Percentiles rank a stretch among this genome's conserved stretches.
Conservation (phyloP, 2,888 invertebrate species). For the Eilema griseolum region DNA sequence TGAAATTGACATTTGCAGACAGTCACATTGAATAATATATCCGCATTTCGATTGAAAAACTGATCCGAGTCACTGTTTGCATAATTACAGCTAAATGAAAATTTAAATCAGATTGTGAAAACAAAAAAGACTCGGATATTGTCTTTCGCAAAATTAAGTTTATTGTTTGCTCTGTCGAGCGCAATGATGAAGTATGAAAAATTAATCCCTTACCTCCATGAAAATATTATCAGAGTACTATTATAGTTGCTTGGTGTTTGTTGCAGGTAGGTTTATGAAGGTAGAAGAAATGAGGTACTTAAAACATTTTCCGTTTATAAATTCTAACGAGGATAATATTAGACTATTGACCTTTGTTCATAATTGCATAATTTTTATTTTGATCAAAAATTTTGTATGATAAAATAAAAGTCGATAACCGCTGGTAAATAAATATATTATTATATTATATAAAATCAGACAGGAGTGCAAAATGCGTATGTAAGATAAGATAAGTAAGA, state of each 20-base stretch:
- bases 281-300: too few relatives aligned
- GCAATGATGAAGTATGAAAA: conserved; percentile 49
- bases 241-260: not conserved
- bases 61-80: conserved; percentile 13
- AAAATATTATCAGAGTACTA: conserved; percentile 30
- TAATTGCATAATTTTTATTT: too few relatives aligned
- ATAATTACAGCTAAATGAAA: conserved; percentile 19
- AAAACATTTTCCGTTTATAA: too few relatives aligned
- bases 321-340: too few relatives aligned
- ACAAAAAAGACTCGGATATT: conserved; percentile 24
- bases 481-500: too few relatives aligned
- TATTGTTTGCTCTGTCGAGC: conserved; percentile 45
- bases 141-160: conserved; percentile 44
- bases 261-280: not conserved
- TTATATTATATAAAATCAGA: too few relatives aligned
- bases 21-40: conserved; percentile 11
- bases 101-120: conserved; percentile 14
- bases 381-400: too few relatives aligned
- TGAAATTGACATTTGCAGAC: conserved; percentile 11
- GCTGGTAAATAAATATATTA: too few relatives aligned
- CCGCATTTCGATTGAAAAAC: conserved; percentile 12
- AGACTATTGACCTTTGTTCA: too few relatives aligned
- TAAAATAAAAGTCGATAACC: too few relatives aligned
- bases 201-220: conserved; percentile 40
- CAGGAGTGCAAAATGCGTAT: too few relatives aligned